These are phyloP conservation scores for Macaria liturata DNA, from an alignment of 2,888 invertebrate genomes.

Conservation along the genomic window DNA sequence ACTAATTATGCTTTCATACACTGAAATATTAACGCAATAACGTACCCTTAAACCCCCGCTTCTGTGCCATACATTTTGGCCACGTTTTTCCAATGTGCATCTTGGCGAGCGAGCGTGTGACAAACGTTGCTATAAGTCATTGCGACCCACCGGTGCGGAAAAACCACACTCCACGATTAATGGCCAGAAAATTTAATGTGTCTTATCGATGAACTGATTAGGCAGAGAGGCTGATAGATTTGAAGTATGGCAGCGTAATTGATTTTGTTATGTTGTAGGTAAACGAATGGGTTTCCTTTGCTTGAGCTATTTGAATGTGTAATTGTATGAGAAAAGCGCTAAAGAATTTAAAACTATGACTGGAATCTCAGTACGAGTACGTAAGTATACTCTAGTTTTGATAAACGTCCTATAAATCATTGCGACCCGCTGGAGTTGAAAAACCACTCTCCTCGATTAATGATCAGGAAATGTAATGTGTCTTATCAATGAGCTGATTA, in stretches of 20 bases:
- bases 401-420: constrained; percentile 22
- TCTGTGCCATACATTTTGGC: constrained; percentile 1
- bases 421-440: constrained; percentile 17
- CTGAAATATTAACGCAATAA: too few species aligned
- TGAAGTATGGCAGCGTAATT: not conserved
- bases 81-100: constrained; percentile 26
- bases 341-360: too few species aligned
- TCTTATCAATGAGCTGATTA: constrained; percentile 2
- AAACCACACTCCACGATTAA: constrained; percentile 20
- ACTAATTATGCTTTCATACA: too few species aligned
- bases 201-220: constrained; percentile 2
- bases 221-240: not conserved
- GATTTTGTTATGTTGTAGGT: not conserved
- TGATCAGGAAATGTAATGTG: constrained; percentile 19
- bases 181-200: constrained; percentile 20
- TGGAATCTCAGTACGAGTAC: too few species aligned
- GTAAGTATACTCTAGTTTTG: too few species aligned
- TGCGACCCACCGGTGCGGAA: constrained; percentile 18
- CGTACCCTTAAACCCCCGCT: not conserved
- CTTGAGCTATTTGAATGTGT: too few species aligned
- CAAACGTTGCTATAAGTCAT: constrained; percentile 24
- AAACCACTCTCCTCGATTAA: constrained; percentile 20
- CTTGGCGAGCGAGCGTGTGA: constrained; percentile 19
- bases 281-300: too few species aligned
- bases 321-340: too few species aligned